phyloP scores from a whole-genome alignment of 1,140 invertebrate genomes.

The Drosophila oshimai region DNA sequence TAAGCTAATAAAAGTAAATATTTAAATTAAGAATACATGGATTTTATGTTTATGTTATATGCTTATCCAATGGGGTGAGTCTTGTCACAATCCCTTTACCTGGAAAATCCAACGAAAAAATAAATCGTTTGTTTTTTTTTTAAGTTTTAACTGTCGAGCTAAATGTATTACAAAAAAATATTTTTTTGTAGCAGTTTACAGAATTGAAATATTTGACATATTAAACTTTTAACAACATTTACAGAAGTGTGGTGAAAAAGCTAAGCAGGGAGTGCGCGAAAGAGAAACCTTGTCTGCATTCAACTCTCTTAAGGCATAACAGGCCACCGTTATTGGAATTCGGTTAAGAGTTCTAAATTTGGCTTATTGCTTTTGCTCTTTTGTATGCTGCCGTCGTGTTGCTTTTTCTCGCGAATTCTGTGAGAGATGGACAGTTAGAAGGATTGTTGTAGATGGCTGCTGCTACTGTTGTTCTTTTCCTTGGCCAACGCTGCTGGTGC shows the following conservation, averaged over 20 bases:
- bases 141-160: too few relatives aligned
- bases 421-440: constrained; percentile 74
- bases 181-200: too few relatives aligned
- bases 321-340: not conserved
- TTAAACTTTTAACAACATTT: too few relatives aligned
- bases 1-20: too few relatives aligned
- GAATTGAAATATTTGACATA: too few relatives aligned
- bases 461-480: constrained; percentile 30
- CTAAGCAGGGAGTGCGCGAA: not conserved
- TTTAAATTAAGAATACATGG: too few relatives aligned
- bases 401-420: constrained; percentile 25
- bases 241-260: not conserved
- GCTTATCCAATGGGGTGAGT: too few relatives aligned
- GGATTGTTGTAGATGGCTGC: constrained; percentile 34
- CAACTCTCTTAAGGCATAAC: not conserved
- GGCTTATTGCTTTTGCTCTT: constrained; percentile 43
- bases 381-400: constrained; percentile 15
- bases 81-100: too few relatives aligned
- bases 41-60: too few relatives aligned
- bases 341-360: not conserved
- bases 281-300: not conserved
- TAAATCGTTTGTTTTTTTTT: too few relatives aligned
- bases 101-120: too few relatives aligned
- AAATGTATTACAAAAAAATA: too few relatives aligned
- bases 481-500: constrained; percentile 28